These are phyloP conservation scores for Hemiscyllium ocellatum DNA, from an alignment of 2,113 vertebrate species.

Conservation along the genomic window DNA sequence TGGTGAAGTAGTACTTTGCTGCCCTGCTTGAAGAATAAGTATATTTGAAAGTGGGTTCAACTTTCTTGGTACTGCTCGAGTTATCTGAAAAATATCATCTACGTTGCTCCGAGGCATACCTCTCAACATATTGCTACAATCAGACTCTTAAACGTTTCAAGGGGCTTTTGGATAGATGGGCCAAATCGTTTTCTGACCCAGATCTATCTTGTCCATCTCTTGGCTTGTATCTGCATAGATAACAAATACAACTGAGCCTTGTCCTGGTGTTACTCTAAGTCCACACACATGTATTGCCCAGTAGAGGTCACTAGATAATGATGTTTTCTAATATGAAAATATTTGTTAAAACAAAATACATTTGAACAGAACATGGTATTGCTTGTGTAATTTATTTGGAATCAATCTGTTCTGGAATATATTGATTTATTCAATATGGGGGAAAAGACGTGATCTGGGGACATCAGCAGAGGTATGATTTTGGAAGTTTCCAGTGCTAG, in stretches of 20 bases:
- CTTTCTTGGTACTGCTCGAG: background rate
- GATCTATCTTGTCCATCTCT: background rate
- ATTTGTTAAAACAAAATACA: background rate
- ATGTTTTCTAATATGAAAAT: background rate
- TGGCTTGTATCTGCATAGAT: background rate
- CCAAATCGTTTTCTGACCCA: background rate
- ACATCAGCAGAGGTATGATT: background rate
- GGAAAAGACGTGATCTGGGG: background rate
- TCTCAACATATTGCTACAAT: background rate
- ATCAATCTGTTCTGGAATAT: background rate
- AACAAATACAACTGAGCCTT: background rate
- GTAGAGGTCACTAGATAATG: conserved; percentile 30
- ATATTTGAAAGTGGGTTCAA: background rate
- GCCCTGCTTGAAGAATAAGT: background rate
- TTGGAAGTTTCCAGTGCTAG: background rate
- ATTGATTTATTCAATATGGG: background rate
- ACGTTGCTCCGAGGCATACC: background rate
- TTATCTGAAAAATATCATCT: background rate
- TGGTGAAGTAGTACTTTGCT: background rate
- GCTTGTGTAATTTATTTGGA: background rate
- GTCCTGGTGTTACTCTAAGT: background rate
- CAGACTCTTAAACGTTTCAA: background rate
- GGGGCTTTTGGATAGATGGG: background rate
- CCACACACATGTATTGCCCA: background rate
- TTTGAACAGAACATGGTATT: background rate